phyloP scores from a whole-genome alignment of 2,888 invertebrate genomes.

The Torymus auratus region DNA sequence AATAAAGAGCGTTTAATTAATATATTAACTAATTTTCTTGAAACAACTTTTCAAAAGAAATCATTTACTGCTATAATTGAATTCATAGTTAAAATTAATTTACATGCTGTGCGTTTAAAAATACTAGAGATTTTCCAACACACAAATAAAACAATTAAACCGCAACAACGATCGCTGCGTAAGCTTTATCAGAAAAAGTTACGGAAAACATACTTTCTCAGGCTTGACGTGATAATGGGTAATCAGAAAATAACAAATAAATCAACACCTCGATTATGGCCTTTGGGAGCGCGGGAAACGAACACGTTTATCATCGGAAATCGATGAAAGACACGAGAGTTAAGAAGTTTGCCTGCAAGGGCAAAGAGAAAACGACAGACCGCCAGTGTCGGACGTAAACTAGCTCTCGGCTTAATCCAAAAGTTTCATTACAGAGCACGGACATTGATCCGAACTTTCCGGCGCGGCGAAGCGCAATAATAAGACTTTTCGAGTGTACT shows the following conservation, averaged over 20 bases:
- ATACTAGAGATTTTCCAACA: no score
- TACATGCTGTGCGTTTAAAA: no score
- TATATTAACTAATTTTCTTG: no score
- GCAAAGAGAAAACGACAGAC: neutral
- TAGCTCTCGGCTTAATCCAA: no score
- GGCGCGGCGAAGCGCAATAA: slow-evolving; percentile 9
- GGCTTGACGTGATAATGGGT: no score
- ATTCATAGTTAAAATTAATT: no score
- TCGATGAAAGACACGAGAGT: slow-evolving; percentile 6
- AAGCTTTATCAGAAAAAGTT: no score
- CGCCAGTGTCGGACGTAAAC: neutral
- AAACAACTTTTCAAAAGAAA: no score
- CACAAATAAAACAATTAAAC: no score
- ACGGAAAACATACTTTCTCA: neutral
- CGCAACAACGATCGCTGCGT: no score
- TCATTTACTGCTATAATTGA: no score
- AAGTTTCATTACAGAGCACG: slow-evolving; percentile 27
- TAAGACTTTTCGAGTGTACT: slow-evolving; percentile 26
- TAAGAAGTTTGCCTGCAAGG: slow-evolving; percentile 12
- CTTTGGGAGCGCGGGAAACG: neutral
- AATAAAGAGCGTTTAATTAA: no score
- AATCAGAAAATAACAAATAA: slow-evolving; percentile 12
- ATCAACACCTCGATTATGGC: slow-evolving; percentile 7
- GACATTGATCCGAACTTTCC: slow-evolving; percentile 37
- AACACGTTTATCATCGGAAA: slow-evolving; percentile 21